A percentile compares a stretch with the other conserved stretches of the same genome.
phyloP scores from a whole-genome alignment of 2,797 vertebrate genomes.

The Aythya fuligula region DNA sequence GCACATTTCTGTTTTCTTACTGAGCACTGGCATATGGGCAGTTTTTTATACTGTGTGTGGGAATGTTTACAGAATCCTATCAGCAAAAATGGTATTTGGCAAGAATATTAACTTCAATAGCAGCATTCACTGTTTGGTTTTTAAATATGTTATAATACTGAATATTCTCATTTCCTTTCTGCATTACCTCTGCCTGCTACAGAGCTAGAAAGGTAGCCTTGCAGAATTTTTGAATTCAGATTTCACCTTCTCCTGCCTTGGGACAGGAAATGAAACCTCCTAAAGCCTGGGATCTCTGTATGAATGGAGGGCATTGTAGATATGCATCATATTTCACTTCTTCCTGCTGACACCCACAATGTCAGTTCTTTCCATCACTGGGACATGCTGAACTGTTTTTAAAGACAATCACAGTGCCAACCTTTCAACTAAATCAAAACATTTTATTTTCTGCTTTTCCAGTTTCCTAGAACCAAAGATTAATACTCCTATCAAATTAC shows the following conservation, averaged over 20 bases:
- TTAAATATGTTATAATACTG: slow-evolving; percentile 24
- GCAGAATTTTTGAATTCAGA: slow-evolving; percentile 58
- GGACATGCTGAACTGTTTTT: not conserved
- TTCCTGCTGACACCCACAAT: slow-evolving; percentile 5
- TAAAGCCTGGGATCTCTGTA: slow-evolving; percentile 36
- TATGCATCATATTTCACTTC: slow-evolving; percentile 1
- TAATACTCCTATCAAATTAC: slow-evolving; percentile 76
- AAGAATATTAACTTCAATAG: slow-evolving; percentile 47
- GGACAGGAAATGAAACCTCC: slow-evolving; percentile 71
- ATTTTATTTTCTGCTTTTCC: slow-evolving; percentile 35
- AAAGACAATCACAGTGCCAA: slow-evolving; percentile 11
- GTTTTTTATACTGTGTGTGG: not conserved
- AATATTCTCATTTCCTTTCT: slow-evolving; percentile 69
- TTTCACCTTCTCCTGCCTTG: slow-evolving; percentile 60
- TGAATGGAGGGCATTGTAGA: slow-evolving; percentile 64
- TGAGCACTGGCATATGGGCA: not conserved
- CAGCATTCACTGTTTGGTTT: slow-evolving; percentile 28
- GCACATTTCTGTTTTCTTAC: slow-evolving; percentile 63
- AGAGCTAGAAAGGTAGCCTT: slow-evolving; percentile 12
- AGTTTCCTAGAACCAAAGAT: slow-evolving; percentile 31
- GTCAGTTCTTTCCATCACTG: slow-evolving; percentile 42
- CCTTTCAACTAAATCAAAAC: slow-evolving; percentile 20
- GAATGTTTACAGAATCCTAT: slow-evolving; percentile 48
- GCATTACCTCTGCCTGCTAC: slow-evolving; percentile 47
- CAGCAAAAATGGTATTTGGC: slow-evolving; percentile 28